Evolutionary conservation across 1,140 invertebrate species (phyloP).

Genomic region (Brevipalpus yothersi): DNA sequence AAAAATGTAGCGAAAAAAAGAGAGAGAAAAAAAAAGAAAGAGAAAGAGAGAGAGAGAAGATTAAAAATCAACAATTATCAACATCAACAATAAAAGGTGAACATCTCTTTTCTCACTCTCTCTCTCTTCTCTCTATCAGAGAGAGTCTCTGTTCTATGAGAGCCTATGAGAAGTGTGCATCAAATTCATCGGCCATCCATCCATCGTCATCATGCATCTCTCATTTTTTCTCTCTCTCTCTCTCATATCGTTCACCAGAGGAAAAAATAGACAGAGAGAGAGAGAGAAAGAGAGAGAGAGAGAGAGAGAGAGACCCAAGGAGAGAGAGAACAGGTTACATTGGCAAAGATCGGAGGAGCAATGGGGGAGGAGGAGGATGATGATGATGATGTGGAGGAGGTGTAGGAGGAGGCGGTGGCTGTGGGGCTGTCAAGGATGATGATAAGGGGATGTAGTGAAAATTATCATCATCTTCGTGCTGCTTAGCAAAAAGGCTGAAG

Average conservation of each 20-base stretch:
- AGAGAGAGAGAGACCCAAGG: background rate
- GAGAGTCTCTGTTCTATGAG: background rate
- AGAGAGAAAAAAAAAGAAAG: too few species aligned
- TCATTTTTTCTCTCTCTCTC: background rate
- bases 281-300: background rate
- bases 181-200: too few species aligned
- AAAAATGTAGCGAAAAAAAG: too few species aligned
- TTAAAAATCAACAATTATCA: too few species aligned
- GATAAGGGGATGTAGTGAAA: too few species aligned
- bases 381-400: background rate
- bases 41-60: too few species aligned
- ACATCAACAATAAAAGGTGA: too few species aligned
- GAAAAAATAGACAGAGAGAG: background rate
- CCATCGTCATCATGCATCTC: background rate
- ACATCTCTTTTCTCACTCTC: background rate
- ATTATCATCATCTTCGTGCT: too few species aligned
- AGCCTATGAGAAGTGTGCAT: background rate
- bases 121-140: background rate
- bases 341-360: background rate
- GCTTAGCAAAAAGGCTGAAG: too few species aligned
- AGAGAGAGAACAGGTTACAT: background rate
- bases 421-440: too few species aligned
- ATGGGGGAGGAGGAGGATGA: background rate
- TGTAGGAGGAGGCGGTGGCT: background rate
- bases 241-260: background rate